phyloP scores from a whole-genome alignment of 2,888 invertebrate genomes.

The Cryptocephalus primarius region DNA sequence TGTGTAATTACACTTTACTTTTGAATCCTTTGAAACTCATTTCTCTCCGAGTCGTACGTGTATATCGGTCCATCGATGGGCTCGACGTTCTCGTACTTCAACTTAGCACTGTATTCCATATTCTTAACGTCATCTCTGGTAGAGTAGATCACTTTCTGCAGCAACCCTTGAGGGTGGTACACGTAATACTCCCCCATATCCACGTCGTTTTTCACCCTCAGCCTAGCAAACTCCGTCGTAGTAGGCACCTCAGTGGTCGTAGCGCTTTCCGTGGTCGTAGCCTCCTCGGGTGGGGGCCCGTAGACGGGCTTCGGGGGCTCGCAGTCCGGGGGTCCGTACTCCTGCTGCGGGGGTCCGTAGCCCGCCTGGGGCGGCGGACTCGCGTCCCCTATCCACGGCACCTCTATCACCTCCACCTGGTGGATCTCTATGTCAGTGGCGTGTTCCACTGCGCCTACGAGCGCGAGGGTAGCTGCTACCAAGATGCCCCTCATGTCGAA shows the following conservation, averaged over 20 bases:
- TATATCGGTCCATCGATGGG: conserved; percentile 53
- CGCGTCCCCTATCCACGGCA: conserved; percentile 4
- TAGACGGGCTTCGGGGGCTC: conserved; percentile 18
- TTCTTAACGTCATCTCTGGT: conserved; percentile 42
- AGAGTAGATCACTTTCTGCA: conserved; percentile 51
- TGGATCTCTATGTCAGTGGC: conserved; percentile 9
- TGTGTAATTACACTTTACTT: neutral
- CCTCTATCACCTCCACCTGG: conserved; percentile 7
- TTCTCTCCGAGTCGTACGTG: conserved; percentile 31
- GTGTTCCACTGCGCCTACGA: conserved; percentile 5
- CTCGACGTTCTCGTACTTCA: conserved; percentile 51
- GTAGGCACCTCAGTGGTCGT: conserved; percentile 26
- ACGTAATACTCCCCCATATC: conserved; percentile 44
- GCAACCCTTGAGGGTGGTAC: conserved; percentile 48
- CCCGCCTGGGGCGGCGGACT: conserved; percentile 1
- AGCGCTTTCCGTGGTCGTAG: conserved; percentile 12
- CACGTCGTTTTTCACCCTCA: conserved; percentile 3
- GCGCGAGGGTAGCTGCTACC: neutral
- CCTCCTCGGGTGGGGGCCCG: conserved; percentile 11
- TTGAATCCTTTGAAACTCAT: conserved; percentile 3
- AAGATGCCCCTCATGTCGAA: conserved; percentile 4
- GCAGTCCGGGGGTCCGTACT: conserved; percentile 21
- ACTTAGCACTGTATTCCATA: conserved; percentile 53
- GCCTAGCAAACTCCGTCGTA: conserved; percentile 11
- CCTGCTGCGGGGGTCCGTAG: conserved; percentile 30